Evolutionary conservation across 2,888 invertebrate species (phyloP).

Genomic region (Drosophila buzzatii): DNA sequence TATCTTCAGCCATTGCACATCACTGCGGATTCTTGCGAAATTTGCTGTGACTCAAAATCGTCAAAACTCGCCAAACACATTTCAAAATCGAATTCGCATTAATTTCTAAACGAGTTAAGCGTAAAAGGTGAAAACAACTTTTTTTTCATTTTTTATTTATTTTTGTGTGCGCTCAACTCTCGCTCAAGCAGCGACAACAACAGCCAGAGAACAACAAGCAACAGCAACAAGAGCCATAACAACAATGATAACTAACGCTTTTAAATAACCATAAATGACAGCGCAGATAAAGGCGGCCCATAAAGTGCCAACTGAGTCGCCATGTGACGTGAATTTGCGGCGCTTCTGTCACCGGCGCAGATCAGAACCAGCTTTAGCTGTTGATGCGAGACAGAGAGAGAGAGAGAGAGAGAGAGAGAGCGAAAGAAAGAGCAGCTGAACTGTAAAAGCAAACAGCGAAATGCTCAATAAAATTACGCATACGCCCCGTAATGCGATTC

Average conservation of each 20-base stretch:
- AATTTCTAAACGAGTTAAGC: constrained; percentile 66
- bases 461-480: constrained; percentile 51
- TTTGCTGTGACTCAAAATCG: constrained; percentile 64
- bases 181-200: constrained; percentile 23
- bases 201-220: constrained; percentile 27
- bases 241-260: constrained; percentile 65
- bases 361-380: constrained; percentile 41
- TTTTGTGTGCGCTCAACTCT: constrained; percentile 17
- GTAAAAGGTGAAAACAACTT: constrained; percentile 58
- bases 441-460: constrained; percentile 44
- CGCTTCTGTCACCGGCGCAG: constrained; percentile 45
- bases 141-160: constrained; percentile 2
- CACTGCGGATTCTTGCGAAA: constrained; percentile 59
- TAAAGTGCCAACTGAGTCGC: constrained; percentile 56
- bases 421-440: constrained; percentile 14
- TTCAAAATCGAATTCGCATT: constrained; percentile 73
- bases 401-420: too few relatives aligned
- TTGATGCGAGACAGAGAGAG: neutral
- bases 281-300: constrained; percentile 56
- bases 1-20: constrained; percentile 20
- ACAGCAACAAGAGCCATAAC: constrained; percentile 39
- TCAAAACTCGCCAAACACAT: constrained; percentile 49
- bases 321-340: constrained; percentile 44
- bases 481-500: constrained; percentile 40
- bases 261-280: constrained; percentile 61